Evolutionary conservation across 1,140 invertebrate genomes (phyloP), one percentile per base, ranked within the genome.

Genomic region (Pygmarrhopalites habei): DNA sequence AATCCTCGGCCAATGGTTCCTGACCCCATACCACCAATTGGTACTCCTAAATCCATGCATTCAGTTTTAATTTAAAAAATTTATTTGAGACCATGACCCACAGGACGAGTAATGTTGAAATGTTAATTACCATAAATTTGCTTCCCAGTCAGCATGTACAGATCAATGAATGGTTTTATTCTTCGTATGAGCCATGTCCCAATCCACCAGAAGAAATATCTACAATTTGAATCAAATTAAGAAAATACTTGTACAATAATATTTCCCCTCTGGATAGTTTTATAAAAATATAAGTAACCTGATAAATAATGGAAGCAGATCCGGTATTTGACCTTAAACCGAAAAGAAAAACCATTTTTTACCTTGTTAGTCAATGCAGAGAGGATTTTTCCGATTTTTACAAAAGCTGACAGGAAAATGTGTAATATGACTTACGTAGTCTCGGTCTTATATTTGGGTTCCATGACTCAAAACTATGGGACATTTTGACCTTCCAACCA

Each of bases 1-100:
- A 86, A 95, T 17, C 92, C 91, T 56, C 92, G 80, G 1, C 92
- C 91, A 71, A 96, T 95, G 5, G 88, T 86, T 1, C 92, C 93
- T 70, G 83, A 83, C 17, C 92, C 92, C 68, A 96, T 90, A 30
- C 92, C 92, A 58, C 92, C 92, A 69, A 95, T 83, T 21, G 92
- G 92, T 68, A 89, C 92, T 69, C 89, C 89, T 91, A n/a, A n/a
- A n/a, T n/a, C n/a, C n/a, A n/a, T n/a, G n/a, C n/a, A n/a, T n/a
- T n/a, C n/a, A n/a, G n/a, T n/a, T n/a, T n/a, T n/a, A n/a, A n/a
- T n/a, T n/a, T n/a, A n/a, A n/a, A n/a, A n/a, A n/a, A n/a, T n/a
- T n/a, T n/a, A n/a, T n/a, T n/a, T n/a, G n/a, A n/a, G n/a, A n/a
- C n/a, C n/a, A n/a, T n/a, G n/a, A n/a, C n/a, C n/a, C n/a, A n/a